Conservation (phyloP, 1,140 invertebrate genomes). For the Stenopsyche tienmushanensis region DNA sequence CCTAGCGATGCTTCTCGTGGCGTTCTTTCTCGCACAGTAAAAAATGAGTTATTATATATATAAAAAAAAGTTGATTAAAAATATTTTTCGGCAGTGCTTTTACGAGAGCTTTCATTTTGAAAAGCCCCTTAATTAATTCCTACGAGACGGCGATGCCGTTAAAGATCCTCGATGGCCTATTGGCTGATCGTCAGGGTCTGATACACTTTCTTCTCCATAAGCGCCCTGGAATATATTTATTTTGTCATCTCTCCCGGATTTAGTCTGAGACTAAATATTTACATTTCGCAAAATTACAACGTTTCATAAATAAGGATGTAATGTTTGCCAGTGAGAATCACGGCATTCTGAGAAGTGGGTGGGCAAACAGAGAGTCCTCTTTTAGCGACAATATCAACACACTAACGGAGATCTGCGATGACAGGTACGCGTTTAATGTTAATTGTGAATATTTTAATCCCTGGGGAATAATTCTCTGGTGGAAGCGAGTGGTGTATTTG, state of each 20-base stretch:
- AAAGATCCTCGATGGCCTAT: not conserved
- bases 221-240: not conserved
- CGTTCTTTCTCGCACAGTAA: not conserved
- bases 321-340: not conserved
- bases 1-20: not conserved
- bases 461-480: no score
- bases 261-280: constrained; percentile 18
- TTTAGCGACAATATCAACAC: not conserved
- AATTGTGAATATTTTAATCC: no score
- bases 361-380: constrained; percentile 1
- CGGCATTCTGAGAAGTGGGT: no score
- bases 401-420: not conserved
- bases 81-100: no score
- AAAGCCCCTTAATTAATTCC: no score
- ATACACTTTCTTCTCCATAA: not conserved
- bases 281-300: constrained; percentile 7
- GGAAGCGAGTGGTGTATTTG: no score
- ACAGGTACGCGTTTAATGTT: no score
- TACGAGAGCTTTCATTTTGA: no score
- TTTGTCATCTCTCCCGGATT: not conserved
- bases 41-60: no score
- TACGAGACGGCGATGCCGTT: no score
- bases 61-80: no score
- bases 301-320: constrained; percentile 22
- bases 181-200: not conserved